A percentile compares a stretch with the other conserved stretches of the same genome.
phyloP scores from a whole-genome alignment of 2,888 invertebrate genomes.

The Endotricha flammealis region DNA sequence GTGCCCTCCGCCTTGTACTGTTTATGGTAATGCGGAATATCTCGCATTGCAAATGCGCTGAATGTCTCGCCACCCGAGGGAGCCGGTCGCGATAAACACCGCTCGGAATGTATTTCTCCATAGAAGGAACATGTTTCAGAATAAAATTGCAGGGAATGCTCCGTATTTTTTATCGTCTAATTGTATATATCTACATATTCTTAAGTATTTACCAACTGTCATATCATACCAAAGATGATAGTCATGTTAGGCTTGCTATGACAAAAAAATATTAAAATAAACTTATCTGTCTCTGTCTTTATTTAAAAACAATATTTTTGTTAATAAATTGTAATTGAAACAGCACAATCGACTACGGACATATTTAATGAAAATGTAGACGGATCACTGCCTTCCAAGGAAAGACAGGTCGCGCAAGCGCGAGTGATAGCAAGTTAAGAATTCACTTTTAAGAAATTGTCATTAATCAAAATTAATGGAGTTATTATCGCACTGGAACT shows the following conservation, averaged over 20 bases:
- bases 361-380: constrained; percentile 62
- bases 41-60: constrained; percentile 77
- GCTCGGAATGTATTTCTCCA: constrained; percentile 50
- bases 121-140: constrained; percentile 45
- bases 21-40: constrained; percentile 77
- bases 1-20: constrained; percentile 73
- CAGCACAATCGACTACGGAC: constrained; percentile 54
- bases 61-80: constrained; percentile 70
- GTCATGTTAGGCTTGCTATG: no score
- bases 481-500: constrained; percentile 76
- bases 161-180: neutral
- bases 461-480: constrained; percentile 79
- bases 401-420: constrained; percentile 43
- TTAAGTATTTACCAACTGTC: neutral
- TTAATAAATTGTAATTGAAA: constrained; percentile 42
- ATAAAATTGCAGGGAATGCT: constrained; percentile 27
- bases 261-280: no score
- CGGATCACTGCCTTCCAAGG: constrained; percentile 47
- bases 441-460: constrained; percentile 74
- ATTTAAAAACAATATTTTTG: no score
- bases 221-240: no score
- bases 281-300: no score
- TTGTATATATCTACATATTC: neutral
- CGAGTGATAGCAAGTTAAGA: constrained; percentile 46
- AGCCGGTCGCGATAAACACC: constrained; percentile 57